phyloP scores from a whole-genome alignment of 2,113 vertebrate genomes.

The Elgaria multicarinata region DNA sequence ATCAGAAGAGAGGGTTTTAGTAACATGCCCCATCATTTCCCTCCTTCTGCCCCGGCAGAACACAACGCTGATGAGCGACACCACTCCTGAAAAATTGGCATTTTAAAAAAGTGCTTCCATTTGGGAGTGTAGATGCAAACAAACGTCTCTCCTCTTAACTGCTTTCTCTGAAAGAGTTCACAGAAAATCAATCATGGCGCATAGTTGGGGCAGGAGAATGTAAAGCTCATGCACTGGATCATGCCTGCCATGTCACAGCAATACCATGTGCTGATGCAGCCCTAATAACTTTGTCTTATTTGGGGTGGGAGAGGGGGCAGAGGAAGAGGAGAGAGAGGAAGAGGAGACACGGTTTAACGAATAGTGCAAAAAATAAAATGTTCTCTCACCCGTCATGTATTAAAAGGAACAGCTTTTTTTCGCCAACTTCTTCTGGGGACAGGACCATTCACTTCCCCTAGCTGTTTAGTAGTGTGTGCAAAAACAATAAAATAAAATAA shows the following conservation, averaged over 20 bases:
- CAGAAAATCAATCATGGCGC: neutral
- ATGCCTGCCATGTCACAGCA: neutral
- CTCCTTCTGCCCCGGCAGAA: neutral
- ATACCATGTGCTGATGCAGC: slow-evolving; percentile 46
- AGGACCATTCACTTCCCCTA: neutral
- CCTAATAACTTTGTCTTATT: slow-evolving; percentile 57
- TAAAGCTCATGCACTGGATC: neutral
- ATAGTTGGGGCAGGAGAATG: neutral
- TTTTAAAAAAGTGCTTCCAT: neutral
- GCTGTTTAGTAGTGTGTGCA: slow-evolving; percentile 11
- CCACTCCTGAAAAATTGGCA: neutral
- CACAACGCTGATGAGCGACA: neutral
- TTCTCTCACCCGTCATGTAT: slow-evolving; percentile 43
- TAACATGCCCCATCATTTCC: no score
- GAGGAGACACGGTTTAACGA: neutral
- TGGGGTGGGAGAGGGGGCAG: neutral
- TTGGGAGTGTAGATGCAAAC: neutral
- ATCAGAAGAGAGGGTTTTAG: slow-evolving; percentile 6
- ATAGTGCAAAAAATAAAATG: slow-evolving; percentile 52
- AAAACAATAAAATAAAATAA: neutral
- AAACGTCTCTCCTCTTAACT: neutral
- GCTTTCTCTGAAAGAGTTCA: neutral
- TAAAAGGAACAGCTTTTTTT: slow-evolving; percentile 57
- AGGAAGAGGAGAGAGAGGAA: neutral
- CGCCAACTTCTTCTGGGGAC: neutral